These are phyloP conservation scores for Typhlichthys eigenmanni DNA, from an alignment of 2,797 vertebrate genomes.

Conservation along the genomic window DNA sequence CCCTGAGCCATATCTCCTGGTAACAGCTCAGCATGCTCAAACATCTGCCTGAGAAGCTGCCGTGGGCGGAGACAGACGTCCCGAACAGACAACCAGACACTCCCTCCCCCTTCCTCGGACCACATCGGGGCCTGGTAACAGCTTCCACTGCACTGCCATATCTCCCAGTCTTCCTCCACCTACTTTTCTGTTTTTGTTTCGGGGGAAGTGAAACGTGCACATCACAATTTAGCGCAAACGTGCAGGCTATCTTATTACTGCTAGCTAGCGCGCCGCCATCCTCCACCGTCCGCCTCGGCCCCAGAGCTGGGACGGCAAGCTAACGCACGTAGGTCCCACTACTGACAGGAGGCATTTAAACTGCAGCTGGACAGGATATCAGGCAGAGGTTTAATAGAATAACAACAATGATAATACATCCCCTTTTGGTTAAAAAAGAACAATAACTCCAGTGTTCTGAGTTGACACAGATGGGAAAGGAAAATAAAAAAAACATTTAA, in stretches of 20 bases:
- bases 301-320: slow-evolving; percentile 27
- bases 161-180: slow-evolving; percentile 17
- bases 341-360: slow-evolving; percentile 28
- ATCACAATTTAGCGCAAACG: background rate
- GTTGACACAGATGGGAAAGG: slow-evolving; percentile 17
- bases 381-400: slow-evolving; percentile 42
- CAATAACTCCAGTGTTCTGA: background rate
- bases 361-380: slow-evolving; percentile 68
- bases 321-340: slow-evolving; percentile 61
- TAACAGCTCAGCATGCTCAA: background rate
- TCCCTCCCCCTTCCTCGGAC: slow-evolving; percentile 27
- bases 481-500: slow-evolving; percentile 5
- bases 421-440: background rate
- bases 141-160: slow-evolving; percentile 34
- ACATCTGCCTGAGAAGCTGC: slow-evolving; percentile 18
- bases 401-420: slow-evolving; percentile 27
- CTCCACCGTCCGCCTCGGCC: slow-evolving; percentile 27
- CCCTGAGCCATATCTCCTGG: slow-evolving; percentile 4
- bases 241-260: slow-evolving; percentile 2
- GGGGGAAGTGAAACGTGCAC: slow-evolving; percentile 11
- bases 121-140: slow-evolving; percentile 56
- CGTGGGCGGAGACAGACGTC: slow-evolving; percentile 34
- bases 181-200: slow-evolving; percentile 14
- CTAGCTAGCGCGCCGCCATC: slow-evolving; percentile 23
- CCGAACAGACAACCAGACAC: slow-evolving; percentile 27